Evolutionary conservation across 2,113 vertebrate species (phyloP).

Genomic region (Sorex araneus): DNA sequence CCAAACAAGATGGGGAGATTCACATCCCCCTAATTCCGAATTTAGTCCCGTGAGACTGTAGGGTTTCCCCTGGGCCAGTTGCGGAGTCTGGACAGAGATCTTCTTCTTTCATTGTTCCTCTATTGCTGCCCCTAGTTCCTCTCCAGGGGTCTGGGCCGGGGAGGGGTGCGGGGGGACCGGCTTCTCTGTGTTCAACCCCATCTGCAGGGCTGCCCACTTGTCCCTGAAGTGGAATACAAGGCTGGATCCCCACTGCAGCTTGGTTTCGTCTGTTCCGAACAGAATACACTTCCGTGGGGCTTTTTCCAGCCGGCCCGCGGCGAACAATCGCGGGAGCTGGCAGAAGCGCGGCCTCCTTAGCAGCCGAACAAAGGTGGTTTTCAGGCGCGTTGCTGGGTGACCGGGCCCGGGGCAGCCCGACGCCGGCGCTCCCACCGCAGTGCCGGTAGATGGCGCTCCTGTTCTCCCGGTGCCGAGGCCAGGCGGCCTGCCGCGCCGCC

Average conservation of each 20-base stretch:
- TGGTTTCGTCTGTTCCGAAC: slow-evolving; percentile 34
- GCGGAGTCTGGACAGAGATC: too few species aligned
- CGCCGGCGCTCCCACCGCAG: neutral
- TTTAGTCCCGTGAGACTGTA: too few species aligned
- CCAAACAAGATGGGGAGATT: neutral
- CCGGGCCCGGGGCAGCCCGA: neutral
- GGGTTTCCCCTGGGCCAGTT: too few species aligned
- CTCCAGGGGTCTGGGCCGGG: neutral
- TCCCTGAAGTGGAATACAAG: neutral
- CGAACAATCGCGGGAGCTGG: slow-evolving; percentile 7
- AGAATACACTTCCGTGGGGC: slow-evolving; percentile 59
- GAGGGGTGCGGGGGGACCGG: too few species aligned
- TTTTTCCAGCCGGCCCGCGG: neutral
- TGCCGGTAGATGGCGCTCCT: slow-evolving; percentile 80
- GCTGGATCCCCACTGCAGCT: slow-evolving; percentile 15
- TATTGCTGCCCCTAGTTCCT: neutral
- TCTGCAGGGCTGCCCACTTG: neutral
- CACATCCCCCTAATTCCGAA: neutral
- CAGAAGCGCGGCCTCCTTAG: slow-evolving; percentile 16
- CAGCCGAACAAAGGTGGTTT: slow-evolving; percentile 8
- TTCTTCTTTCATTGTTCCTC: neutral
- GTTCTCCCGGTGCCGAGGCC: slow-evolving; percentile 67
- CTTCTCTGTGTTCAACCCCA: neutral
- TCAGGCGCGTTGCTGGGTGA: slow-evolving; percentile 11
- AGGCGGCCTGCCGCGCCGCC: neutral